Percentiles rank a stretch among this genome's conserved stretches.
Conservation (phyloP, 30 jellyfish, hydroid and myxozoan genomes). For the Catostylus mosaicus region DNA sequence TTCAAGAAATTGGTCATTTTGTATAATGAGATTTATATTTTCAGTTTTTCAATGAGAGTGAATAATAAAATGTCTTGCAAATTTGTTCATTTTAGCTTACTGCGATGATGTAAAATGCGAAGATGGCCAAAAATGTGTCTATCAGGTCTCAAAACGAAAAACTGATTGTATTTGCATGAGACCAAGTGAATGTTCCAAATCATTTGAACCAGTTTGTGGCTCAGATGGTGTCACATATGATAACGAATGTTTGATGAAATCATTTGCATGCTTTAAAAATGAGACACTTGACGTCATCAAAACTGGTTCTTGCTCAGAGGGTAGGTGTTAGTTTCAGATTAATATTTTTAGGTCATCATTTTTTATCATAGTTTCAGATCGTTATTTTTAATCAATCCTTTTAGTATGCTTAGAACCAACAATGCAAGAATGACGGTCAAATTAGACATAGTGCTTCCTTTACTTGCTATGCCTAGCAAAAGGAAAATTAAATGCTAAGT, state of each 20-base stretch:
- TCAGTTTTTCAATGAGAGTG: too few relatives aligned
- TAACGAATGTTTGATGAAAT: constrained; percentile 58
- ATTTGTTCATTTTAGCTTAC: constrained; percentile 29
- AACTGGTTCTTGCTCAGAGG: constrained; percentile 40
- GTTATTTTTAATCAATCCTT: too few relatives aligned
- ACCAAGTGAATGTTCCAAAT: constrained; percentile 35
- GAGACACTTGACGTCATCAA: constrained; percentile 24
- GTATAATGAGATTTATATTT: too few relatives aligned
- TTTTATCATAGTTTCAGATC: not conserved
- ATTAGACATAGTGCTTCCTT: too few relatives aligned
- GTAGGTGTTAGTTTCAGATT: constrained; percentile 10
- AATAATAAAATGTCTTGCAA: not conserved
- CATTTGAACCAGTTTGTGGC: constrained; percentile 60
- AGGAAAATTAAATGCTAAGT: too few relatives aligned
- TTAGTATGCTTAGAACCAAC: not conserved
- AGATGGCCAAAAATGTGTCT: constrained; percentile 34
- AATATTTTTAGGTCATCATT: not conserved
- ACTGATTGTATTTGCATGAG: constrained; percentile 51
- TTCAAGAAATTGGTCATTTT: too few relatives aligned
- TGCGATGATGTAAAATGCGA: constrained; percentile 43
- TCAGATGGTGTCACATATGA: constrained; percentile 56
- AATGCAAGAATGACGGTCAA: too few relatives aligned
- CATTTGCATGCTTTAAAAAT: too few relatives aligned
- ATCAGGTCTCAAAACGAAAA: not conserved
- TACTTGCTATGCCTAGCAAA: too few relatives aligned